Base-by-base conservation (phyloP, 1,140 invertebrate genomes). In the Drosophila malerkotliana region DNA sequence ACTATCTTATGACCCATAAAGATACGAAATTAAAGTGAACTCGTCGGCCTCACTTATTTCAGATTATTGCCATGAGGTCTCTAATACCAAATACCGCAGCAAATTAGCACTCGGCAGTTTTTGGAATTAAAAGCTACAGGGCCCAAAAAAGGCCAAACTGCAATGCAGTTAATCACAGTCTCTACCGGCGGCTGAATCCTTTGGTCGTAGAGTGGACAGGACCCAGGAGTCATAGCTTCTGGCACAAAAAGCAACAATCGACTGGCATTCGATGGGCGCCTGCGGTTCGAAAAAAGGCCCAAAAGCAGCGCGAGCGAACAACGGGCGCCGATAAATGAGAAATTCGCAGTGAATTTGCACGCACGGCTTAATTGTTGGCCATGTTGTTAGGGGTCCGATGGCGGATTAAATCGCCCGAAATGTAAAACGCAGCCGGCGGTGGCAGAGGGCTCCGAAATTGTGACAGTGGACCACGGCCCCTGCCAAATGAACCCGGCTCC, bases 351-450 rank as follows among this genome's bases (percentile, higher is more conserved):
- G 77, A 69, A 85, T 81, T 81, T 78, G 61, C 79, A 74, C 59
- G 80, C 74, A 81, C 77, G 82, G 82, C 69, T 75, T 85, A 85
- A 85, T 85, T 87, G 81, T 60, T 79, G 71, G 56, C 79, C 72
- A 66, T 75, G 75, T 78, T 72, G 67, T 71, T 69, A 26, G 67
- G 63, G 44, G 15, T 57, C 67, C 64, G 32, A 45, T 10, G 39
- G 63, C 64, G 56, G 67, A 71, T 69, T 69, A 69, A 69, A 69
- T 71, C 52, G 67, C 15, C 41, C 44, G 41, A 59, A 79, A 52
- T 61, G 63, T 48, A 75, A 59, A 75, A 71, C 56, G 30, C 41
- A 69, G 41, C 12, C 28, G 51, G 14, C 6, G 34, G 52, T 37
- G 34, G 37, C 21, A 28, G 10, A 8, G 32, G 41, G 12, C 21